Percentiles rank a stretch among this genome's conserved stretches.
Conservation (phyloP, 1,140 invertebrate genomes). For the Zaprionus camerounensis region DNA sequence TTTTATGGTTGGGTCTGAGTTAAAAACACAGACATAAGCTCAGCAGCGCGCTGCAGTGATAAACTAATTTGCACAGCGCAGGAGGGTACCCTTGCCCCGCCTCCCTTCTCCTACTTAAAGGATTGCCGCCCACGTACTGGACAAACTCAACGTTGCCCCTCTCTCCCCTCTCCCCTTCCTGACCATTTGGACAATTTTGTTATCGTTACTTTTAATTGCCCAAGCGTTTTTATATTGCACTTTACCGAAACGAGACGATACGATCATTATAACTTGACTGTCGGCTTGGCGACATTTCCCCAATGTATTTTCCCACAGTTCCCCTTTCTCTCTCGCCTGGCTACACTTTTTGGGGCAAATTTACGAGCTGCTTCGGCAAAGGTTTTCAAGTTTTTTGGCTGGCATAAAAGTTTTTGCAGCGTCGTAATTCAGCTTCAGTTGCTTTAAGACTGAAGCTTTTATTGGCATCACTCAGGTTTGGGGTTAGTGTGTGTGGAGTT, state of each 20-base stretch:
- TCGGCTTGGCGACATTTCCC: conserved; percentile 20
- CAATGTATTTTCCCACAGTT: neutral
- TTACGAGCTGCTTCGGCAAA: neutral
- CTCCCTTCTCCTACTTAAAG: neutral
- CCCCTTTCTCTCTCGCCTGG: neutral
- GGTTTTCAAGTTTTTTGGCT: neutral
- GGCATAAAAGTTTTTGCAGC: conserved; percentile 5
- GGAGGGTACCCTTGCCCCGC: neutral
- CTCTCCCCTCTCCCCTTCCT: neutral
- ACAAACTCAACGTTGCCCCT: neutral
- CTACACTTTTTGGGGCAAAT: neutral
- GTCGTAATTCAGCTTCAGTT: conserved; percentile 2
- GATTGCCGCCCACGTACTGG: conserved; percentile 6
- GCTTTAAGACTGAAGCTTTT: conserved; percentile 1
- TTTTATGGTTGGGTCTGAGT: conserved; percentile 31
- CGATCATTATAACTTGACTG: conserved; percentile 36
- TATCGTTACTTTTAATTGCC: conserved; percentile 39
- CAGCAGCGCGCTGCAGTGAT: conserved; percentile 35
- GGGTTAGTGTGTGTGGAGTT: conserved; percentile 1
- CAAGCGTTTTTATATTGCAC: conserved; percentile 30
- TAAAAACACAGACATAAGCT: conserved; percentile 39
- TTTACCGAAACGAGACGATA: conserved; percentile 14
- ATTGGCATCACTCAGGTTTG: neutral
- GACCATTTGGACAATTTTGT: conserved; percentile 21
- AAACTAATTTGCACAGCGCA: conserved; percentile 43